phyloP scores from a whole-genome alignment of 2,888 invertebrate genomes.

The Gymnosoma rotundatum region DNA sequence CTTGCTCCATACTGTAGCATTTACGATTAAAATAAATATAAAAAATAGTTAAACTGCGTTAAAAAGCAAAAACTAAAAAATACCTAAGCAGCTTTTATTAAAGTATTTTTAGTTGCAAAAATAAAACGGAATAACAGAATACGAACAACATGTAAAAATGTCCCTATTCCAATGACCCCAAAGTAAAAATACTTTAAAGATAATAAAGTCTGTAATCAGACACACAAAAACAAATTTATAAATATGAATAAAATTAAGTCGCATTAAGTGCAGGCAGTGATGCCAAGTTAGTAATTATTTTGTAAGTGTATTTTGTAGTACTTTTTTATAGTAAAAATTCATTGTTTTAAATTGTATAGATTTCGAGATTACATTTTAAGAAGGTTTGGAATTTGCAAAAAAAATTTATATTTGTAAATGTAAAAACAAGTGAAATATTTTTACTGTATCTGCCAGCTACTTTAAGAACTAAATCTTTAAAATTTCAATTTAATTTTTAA shows the following conservation, averaged over 20 bases:
- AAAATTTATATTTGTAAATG: too few species aligned
- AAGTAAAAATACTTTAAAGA: constrained; percentile 37
- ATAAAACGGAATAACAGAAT: neutral
- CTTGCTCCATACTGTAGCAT: neutral
- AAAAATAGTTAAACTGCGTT: neutral
- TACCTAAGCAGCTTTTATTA: constrained; percentile 3
- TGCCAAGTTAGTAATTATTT: neutral
- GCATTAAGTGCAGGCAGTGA: constrained; percentile 11
- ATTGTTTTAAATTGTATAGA: too few species aligned
- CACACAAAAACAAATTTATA: constrained; percentile 4
- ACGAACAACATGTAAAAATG: neutral
- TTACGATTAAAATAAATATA: neutral
- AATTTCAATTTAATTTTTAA: too few species aligned
- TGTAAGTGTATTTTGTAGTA: too few species aligned
- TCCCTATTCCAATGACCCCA: constrained; percentile 48
- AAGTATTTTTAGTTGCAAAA: neutral
- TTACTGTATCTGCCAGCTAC: too few species aligned
- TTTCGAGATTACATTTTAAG: too few species aligned
- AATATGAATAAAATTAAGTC: constrained; percentile 26
- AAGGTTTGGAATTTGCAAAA: too few species aligned
- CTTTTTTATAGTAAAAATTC: too few species aligned
- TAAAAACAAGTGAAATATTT: too few species aligned
- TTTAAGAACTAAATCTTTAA: too few species aligned
- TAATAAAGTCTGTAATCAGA: constrained; percentile 43
- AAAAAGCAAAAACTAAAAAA: neutral